Conservation (phyloP, 2,113 vertebrate species). For the Uropsilus gracilis region DNA sequence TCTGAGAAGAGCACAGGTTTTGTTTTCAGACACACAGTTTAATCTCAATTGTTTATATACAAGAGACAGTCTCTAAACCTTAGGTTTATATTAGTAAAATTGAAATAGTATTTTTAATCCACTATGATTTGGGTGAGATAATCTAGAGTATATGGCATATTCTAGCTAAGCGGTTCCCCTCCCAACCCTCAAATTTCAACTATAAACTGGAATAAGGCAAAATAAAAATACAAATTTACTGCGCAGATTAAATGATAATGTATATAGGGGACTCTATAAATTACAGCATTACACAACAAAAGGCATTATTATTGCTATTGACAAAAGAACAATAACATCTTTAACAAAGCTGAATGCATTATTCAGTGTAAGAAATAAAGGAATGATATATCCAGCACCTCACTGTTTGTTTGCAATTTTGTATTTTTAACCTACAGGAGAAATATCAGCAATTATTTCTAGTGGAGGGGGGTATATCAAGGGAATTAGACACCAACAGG, state of each 20-base stretch:
- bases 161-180: not conserved
- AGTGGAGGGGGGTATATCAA: not conserved
- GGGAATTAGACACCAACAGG: not conserved
- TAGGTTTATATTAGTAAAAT: not conserved
- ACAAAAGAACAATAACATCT: not conserved
- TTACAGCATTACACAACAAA: not conserved
- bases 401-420: too few relatives aligned
- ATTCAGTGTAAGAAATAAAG: not conserved
- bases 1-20: not conserved
- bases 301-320: not conserved
- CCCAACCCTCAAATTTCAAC: not conserved
- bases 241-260: not conserved
- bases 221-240: not conserved
- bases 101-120: not conserved
- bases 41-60: not conserved
- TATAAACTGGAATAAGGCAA: not conserved
- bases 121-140: not conserved
- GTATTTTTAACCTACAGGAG: not conserved
- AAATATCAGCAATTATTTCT: not conserved
- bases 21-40: not conserved
- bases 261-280: not conserved
- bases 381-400: not conserved
- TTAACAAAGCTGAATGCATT: not conserved
- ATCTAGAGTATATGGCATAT: not conserved
- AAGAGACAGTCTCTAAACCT: not conserved